Conservation (phyloP, 2,113 vertebrate genomes). For the Alces alces region DNA sequence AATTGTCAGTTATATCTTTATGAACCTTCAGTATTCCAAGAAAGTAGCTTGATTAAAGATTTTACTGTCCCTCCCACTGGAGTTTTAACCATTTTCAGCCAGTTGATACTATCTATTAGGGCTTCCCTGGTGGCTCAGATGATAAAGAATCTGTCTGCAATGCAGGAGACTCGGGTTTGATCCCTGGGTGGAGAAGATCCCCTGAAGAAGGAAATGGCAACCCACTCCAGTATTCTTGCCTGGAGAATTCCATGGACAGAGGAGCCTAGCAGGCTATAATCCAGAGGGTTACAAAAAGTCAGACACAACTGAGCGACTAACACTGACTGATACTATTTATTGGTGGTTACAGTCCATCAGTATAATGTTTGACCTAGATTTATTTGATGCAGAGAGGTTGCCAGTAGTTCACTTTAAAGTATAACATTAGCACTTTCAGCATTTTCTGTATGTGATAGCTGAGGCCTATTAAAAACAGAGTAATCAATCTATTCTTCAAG, state of each 20-base stretch:
- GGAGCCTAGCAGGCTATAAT: neutral
- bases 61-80: too few species aligned
- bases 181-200: neutral
- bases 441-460: neutral
- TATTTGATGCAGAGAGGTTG: conserved; percentile 1
- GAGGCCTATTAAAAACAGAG: neutral
- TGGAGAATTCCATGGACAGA: neutral
- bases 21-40: neutral
- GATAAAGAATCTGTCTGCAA: neutral
- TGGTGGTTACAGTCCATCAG: neutral
- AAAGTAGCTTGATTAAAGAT: neutral
- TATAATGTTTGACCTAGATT: conserved; percentile 30
- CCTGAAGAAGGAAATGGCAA: neutral
- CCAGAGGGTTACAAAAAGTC: neutral
- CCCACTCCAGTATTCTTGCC: neutral
- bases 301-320: neutral
- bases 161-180: neutral
- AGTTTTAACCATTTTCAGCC: neutral
- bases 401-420: neutral
- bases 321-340: neutral
- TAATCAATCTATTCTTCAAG: neutral
- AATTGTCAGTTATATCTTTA: neutral
- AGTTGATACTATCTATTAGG: neutral
- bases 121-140: neutral
- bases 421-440: neutral